These are phyloP conservation scores for Calliopsis andreniformis DNA, from an alignment of 1,140 invertebrate species.

Conservation along the genomic window DNA sequence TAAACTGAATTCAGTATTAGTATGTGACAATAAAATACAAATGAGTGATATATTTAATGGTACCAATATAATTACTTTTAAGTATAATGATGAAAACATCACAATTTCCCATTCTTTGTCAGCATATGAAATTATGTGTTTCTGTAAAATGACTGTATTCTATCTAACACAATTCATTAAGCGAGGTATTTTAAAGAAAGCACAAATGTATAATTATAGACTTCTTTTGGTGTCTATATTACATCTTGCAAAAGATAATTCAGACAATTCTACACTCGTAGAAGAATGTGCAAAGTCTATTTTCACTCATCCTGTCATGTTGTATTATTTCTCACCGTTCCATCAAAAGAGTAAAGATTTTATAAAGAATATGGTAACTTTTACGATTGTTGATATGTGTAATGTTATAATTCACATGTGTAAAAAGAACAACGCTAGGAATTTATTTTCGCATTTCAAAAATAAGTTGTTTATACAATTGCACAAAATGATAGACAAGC, in stretches of 20 bases:
- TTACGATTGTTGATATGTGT: constrained; percentile 77
- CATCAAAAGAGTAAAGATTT: constrained; percentile 71
- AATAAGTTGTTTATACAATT: constrained; percentile 70
- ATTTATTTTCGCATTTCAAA: constrained; percentile 66
- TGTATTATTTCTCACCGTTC: constrained; percentile 82
- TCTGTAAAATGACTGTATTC: constrained; percentile 70
- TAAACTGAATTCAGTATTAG: constrained; percentile 59
- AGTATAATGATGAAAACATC: constrained; percentile 46
- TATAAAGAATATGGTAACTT: constrained; percentile 76
- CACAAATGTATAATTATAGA: constrained; percentile 62
- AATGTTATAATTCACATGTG: constrained; percentile 50
- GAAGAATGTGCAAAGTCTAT: constrained; percentile 70
- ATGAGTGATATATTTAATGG: constrained; percentile 48
- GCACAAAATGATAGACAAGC: constrained; percentile 60
- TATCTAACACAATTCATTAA: constrained; percentile 71
- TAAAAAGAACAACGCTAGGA: constrained; percentile 38
- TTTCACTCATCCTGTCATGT: constrained; percentile 81
- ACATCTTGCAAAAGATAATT: constrained; percentile 54
- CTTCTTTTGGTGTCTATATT: constrained; percentile 67
- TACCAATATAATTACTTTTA: constrained; percentile 45
- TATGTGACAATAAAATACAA: constrained; percentile 47
- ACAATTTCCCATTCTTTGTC: constrained; percentile 53
- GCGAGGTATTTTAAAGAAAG: constrained; percentile 45
- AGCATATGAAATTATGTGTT: constrained; percentile 56
- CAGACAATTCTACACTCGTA: constrained; percentile 19